Conservation (phyloP, 2,888 invertebrate genomes). For the Spilosoma lubricipeda region DNA sequence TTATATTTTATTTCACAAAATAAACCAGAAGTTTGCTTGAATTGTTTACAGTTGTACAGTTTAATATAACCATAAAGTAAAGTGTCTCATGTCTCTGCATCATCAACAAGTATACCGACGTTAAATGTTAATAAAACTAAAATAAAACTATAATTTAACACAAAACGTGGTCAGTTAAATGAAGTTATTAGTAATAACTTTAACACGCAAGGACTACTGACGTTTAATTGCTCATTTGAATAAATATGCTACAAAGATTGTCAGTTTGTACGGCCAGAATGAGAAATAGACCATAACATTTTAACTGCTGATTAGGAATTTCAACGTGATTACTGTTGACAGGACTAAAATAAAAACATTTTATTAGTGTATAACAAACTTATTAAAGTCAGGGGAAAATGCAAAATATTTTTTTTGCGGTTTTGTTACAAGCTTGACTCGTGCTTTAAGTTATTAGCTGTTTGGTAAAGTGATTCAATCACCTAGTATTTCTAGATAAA, state of each 20-base stretch:
- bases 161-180: constrained; percentile 35
- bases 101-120: constrained; percentile 8
- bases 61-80: neutral
- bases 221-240: constrained; percentile 31
- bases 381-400: neutral
- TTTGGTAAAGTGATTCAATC: neutral
- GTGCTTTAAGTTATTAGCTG: neutral
- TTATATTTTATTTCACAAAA: neutral
- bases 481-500: neutral
- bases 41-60: neutral
- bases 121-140: constrained; percentile 30
- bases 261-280: constrained; percentile 5
- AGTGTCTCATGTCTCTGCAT: constrained; percentile 5
- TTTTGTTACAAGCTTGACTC: neutral
- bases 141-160: constrained; percentile 36
- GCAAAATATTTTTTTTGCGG: neutral
- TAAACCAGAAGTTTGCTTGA: neutral
- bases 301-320: constrained; percentile 6
- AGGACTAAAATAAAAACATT: neutral
- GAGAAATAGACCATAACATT: constrained; percentile 7
- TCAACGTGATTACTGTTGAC: constrained; percentile 1
- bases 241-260: constrained; percentile 15
- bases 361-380: neutral
- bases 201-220: constrained; percentile 34
- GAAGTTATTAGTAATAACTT: constrained; percentile 34